phyloP scores from a whole-genome alignment of 2,888 invertebrate genomes.

The Rhimphoctona megacephalus region DNA sequence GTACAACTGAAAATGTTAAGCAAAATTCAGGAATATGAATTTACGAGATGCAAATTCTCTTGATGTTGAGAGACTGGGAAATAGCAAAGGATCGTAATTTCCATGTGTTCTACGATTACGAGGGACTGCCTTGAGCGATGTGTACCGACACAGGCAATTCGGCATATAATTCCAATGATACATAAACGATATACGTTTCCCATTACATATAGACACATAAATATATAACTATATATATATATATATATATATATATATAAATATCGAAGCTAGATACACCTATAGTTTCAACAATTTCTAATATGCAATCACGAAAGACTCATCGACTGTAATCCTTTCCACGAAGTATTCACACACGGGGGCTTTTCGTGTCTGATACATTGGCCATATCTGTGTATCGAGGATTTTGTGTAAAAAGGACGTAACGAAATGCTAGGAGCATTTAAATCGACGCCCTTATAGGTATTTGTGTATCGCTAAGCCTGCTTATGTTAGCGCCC shows the following conservation, averaged over 20 bases:
- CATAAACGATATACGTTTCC: constrained; percentile 62
- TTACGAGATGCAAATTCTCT: neutral
- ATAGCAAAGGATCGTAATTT: constrained; percentile 6
- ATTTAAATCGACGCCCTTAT: constrained; percentile 5
- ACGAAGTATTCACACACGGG: constrained; percentile 54
- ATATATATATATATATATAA: constrained; percentile 2
- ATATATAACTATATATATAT: constrained; percentile 7
- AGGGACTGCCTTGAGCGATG: constrained; percentile 55
- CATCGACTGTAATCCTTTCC: constrained; percentile 66
- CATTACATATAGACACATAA: constrained; percentile 11
- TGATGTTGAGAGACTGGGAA: constrained; percentile 9
- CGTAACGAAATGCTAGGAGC: neutral
- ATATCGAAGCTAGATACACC: constrained; percentile 23
- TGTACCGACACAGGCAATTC: constrained; percentile 59
- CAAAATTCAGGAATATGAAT: neutral
- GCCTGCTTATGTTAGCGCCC: constrained; percentile 6
- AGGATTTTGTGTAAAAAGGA: constrained; percentile 15
- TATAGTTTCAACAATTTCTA: constrained; percentile 69
- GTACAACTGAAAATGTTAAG: neutral
- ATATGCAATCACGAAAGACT: constrained; percentile 67
- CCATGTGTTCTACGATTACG: constrained; percentile 1
- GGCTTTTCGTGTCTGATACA: constrained; percentile 28
- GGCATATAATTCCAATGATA: constrained; percentile 64
- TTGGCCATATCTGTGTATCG: neutral
- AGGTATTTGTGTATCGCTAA: neutral